Evolutionary conservation across 2,113 vertebrate genomes (phyloP), one percentile per base, ranked within the genome.

Genomic region (Speoplatyrhinus poulsoni): DNA sequence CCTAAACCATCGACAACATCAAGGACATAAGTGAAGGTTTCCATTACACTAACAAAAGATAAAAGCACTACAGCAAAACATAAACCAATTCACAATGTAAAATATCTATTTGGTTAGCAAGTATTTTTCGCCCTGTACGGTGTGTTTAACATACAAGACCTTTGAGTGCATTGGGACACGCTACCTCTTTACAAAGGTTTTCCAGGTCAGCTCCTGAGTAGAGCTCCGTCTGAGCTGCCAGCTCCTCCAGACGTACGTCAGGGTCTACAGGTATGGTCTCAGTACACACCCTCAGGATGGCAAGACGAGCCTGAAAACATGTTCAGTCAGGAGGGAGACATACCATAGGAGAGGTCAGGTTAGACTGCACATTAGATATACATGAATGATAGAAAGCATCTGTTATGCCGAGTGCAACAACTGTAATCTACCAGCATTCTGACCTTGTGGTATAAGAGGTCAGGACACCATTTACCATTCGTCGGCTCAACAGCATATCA

Each of bases 151-250:
- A 26, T 16, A 65, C n/a, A 56, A 33, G 0, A 0, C 12, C n/a
- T 53, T 19, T 0, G 1, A 8, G 3, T 46, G 46, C 17, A 15
- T 16, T 58, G 56, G 13, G n/a, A 36, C 12, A 4, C 7, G 0
- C 79, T 81, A 98, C 98, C 94, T 99, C 96, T 92, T 91, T 98
- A 75, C 98, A 98, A 4, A 99, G 94, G 83, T 95, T 97, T 82
- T 93, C 91, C 80, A 98, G 86, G 75, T 99, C 97, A 3, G 98
- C 97, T 84, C 98, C 98, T 77, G 97, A 96, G 87, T 94, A 99
- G 58, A 94, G 80, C 6, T 90, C 46, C 0, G 95, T 96, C 58
- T 85, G 79, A 7, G 59, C 65, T 11, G 94, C 95, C 46, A 98
- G 71, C 12, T 93, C 90, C 79, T 93, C 80, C 72, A 98, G 79